Evolutionary conservation across 1,140 invertebrate genomes (phyloP).

Genomic region (Rhyzopertha dominica): DNA sequence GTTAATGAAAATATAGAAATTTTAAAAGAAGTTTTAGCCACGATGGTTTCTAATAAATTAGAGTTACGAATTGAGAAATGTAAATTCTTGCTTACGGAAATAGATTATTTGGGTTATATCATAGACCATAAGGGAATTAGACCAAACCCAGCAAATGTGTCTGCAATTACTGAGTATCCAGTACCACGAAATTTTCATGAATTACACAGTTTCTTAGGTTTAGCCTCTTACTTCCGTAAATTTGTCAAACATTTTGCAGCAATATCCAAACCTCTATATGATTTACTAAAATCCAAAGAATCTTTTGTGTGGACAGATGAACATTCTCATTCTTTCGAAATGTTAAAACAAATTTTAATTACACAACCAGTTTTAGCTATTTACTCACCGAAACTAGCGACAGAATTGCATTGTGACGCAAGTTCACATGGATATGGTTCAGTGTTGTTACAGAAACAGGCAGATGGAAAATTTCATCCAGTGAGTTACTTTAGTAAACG

Average conservation of each 20-base stretch:
- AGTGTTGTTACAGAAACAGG: constrained; percentile 18
- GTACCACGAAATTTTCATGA: constrained; percentile 1
- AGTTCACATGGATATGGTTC: too few relatives aligned
- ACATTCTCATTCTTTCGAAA: background rate
- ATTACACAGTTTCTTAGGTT: constrained; percentile 10
- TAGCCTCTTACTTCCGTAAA: constrained; percentile 10
- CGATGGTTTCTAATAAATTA: constrained; percentile 2
- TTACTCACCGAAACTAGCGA: constrained; percentile 10
- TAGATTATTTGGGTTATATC: constrained; percentile 9
- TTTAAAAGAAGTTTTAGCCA: constrained; percentile 1
- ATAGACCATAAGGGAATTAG: constrained; percentile 2
- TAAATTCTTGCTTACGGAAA: constrained; percentile 8
- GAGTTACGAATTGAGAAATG: constrained; percentile 9
- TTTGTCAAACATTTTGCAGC: constrained; percentile 6
- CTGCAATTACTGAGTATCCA: constrained; percentile 3
- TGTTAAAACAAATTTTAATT: constrained; percentile 3
- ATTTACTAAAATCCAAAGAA: background rate
- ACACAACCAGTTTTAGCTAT: constrained; percentile 11
- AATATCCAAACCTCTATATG: constrained; percentile 10
- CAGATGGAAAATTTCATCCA: constrained; percentile 20
- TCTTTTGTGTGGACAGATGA: background rate
- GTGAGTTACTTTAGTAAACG: constrained; percentile 26
- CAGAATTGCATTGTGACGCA: constrained; percentile 11
- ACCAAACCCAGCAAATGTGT: constrained; percentile 1
- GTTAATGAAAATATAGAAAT: constrained; percentile 3